phyloP scores from a whole-genome alignment of 92 coral and sea anemone species.

The Metridium senile region DNA sequence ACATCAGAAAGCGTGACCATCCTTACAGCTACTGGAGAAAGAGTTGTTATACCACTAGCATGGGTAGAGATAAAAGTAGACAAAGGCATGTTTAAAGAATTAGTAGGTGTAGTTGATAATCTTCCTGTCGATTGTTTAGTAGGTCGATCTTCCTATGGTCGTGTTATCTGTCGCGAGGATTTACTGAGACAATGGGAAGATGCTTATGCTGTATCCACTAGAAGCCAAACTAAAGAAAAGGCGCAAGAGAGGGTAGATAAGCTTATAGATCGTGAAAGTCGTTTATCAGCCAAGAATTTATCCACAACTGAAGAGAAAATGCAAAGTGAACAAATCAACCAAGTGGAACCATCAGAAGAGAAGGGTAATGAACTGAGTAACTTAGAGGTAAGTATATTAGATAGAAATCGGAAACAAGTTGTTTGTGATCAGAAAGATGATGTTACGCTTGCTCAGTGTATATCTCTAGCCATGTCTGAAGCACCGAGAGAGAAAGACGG shows the following conservation, averaged over 20 bases:
- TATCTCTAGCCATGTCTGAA: background rate
- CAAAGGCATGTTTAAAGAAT: conserved; percentile 24
- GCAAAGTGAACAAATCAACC: background rate
- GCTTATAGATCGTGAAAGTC: conserved; percentile 53
- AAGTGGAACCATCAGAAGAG: background rate
- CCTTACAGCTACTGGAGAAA: conserved; percentile 51
- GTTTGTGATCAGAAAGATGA: conserved; percentile 36
- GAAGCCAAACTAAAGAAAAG: conserved; percentile 24
- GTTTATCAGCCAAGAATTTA: conserved; percentile 40
- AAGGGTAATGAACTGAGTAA: background rate
- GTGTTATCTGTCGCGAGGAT: conserved; percentile 22
- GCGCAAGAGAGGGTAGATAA: conserved; percentile 49
- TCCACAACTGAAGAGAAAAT: background rate
- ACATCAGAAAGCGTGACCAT: conserved; percentile 16
- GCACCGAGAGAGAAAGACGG: conserved; percentile 64
- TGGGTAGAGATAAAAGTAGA: conserved; percentile 33
- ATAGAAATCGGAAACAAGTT: conserved; percentile 37
- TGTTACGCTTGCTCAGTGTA: conserved; percentile 29
- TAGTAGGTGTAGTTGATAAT: conserved; percentile 38
- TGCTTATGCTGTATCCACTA: conserved; percentile 34
- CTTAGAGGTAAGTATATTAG: conserved; percentile 35
- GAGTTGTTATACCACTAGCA: conserved; percentile 44
- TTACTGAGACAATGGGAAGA: conserved; percentile 18
- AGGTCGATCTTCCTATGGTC: conserved; percentile 54
- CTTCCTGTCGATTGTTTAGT: conserved; percentile 54